Percentiles rank a stretch among this genome's conserved stretches.
Conservation (phyloP, 2,888 invertebrate genomes). For the Panopea generosa region DNA sequence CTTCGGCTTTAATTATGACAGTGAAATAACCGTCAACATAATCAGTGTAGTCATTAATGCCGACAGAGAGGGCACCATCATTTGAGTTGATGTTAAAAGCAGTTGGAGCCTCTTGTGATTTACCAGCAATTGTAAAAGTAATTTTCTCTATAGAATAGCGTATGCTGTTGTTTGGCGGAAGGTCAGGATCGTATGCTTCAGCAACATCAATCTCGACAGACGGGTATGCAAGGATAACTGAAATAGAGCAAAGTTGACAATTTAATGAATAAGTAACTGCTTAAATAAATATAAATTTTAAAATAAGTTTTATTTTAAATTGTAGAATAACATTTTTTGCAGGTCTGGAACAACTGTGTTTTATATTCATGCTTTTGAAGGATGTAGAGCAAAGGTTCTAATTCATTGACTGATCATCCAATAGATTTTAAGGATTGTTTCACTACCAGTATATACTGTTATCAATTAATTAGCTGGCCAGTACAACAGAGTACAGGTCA, state of each 20-base stretch:
- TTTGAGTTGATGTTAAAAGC: conserved; percentile 70
- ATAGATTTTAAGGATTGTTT: too few relatives aligned
- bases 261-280: too few relatives aligned
- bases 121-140: conserved; percentile 29
- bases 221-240: conserved; percentile 66
- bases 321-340: too few relatives aligned
- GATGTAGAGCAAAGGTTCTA: too few relatives aligned
- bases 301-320: too few relatives aligned
- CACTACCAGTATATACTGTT: too few relatives aligned
- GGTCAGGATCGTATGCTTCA: conserved; percentile 61
- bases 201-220: conserved; percentile 35
- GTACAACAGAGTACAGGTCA: too few relatives aligned
- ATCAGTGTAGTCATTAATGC: conserved; percentile 63
- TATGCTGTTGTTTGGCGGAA: conserved; percentile 55
- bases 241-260: conserved; percentile 7
- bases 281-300: too few relatives aligned
- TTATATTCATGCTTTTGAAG: too few relatives aligned
- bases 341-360: too few relatives aligned
- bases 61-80: conserved; percentile 66
- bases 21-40: conserved; percentile 72
- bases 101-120: conserved; percentile 38
- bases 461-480: too few relatives aligned
- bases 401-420: too few relatives aligned
- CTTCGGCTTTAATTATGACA: conserved; percentile 68
- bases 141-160: conserved; percentile 64